Base-by-base conservation (phyloP, 2,888 invertebrate genomes). In the Campoplex capitator region DNA sequence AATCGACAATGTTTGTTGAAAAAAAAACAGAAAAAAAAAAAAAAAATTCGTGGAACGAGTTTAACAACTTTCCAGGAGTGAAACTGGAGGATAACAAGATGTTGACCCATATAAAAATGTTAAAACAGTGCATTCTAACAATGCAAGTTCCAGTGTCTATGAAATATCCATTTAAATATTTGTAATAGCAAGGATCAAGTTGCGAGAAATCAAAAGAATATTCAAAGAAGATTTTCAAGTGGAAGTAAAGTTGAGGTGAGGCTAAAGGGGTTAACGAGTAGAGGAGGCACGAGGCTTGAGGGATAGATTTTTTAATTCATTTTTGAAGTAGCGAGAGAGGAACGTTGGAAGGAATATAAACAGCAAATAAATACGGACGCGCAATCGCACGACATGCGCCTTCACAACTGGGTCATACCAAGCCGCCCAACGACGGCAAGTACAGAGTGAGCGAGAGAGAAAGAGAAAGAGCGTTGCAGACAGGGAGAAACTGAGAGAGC, bases 301-400 rank as follows among this genome's bases (percentile, higher is more conserved):
- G 56, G 42, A n/a, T 13, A 48, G 32, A 79, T 58, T 70, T 79
- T 58, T n/a, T 35, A 67, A 48, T 42, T 32, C 28, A 16, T 68
- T 58, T 56, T 42, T 70, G 38, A 84, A 81, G 80, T 74, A 84
- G 76, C 80, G 48, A 80, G 73, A 80, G 73, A 51, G 54, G 16
- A 54, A 86, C 74, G 77, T 84, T 35, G 77, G 62, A 54, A 77
- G 73, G 67, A 81, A 83, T 84, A 88, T 88, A 88, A 90, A 89
- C 87, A 88, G 83, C 85, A 90, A 91, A 91, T 92, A 91, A 91
- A 92, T 91, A 91, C 89, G 89, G 84, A 91, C 91, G 92, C 92
- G 92, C 92, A 92, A 92, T 91, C 91, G 90, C 89, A 84, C 90
- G 93, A 93, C 94, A 94, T 94, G 94, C 94, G 94, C 94, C 90